Percentiles rank a stretch among this genome's conserved stretches.
Evolutionary conservation across 2,113 vertebrate genomes (phyloP).

Genomic region (Perca flavescens): DNA sequence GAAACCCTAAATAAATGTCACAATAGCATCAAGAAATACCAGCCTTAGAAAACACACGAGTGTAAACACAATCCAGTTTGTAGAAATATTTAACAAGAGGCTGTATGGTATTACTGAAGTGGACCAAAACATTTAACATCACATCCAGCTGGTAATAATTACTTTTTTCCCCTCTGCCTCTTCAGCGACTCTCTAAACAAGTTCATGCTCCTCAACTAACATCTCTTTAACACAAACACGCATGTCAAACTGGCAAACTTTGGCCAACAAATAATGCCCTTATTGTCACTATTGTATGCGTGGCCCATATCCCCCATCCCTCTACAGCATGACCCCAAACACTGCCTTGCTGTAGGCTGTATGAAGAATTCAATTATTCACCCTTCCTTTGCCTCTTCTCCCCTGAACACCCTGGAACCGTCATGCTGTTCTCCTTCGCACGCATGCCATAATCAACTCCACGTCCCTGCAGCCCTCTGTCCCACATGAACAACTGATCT

Average conservation of each 20-base stretch:
- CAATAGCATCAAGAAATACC: background rate
- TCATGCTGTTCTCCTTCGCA: constrained; percentile 42
- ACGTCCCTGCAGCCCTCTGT: constrained; percentile 13
- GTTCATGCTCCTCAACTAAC: constrained; percentile 7
- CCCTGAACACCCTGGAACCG: constrained; percentile 38
- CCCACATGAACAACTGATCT: constrained; percentile 33
- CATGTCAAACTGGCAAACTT: constrained; percentile 17
- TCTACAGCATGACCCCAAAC: constrained; percentile 27
- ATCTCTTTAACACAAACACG: constrained; percentile 25
- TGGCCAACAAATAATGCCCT: constrained; percentile 52
- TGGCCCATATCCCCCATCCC: constrained; percentile 32
- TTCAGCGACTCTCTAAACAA: constrained; percentile 16
- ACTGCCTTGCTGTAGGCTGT: constrained; percentile 23
- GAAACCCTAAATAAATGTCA: constrained; percentile 3
- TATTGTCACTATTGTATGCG: constrained; percentile 56
- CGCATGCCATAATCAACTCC: constrained; percentile 43
- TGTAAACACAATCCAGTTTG: background rate
- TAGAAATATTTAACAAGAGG: background rate
- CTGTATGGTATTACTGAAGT: background rate
- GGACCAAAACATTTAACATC: background rate
- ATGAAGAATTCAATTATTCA: constrained; percentile 64
- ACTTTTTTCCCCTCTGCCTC: background rate
- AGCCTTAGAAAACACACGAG: background rate
- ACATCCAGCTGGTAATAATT: background rate
- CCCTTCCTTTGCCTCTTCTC: constrained; percentile 65